A percentile compares a stretch with the other conserved stretches of the same genome.
These are phyloP conservation scores for Ecliptopera silaceata DNA, from an alignment of 2,888 invertebrate genomes.

Conservation along the genomic window DNA sequence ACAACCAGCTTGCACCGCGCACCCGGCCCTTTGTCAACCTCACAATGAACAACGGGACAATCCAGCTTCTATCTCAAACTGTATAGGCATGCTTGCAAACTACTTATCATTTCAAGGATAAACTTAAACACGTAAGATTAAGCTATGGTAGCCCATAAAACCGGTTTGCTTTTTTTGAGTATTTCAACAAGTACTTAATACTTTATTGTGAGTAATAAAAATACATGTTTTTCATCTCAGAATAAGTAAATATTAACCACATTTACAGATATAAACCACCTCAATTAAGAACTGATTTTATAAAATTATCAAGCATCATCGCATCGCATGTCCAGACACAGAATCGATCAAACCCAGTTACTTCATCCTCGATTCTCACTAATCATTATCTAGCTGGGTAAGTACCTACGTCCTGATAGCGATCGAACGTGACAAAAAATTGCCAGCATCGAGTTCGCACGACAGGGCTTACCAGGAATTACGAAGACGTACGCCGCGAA, in stretches of 20 bases:
- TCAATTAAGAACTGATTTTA: slow-evolving; percentile 13
- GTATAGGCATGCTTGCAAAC: not conserved
- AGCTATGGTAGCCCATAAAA: not conserved
- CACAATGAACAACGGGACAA: slow-evolving; percentile 60
- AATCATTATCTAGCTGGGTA: slow-evolving; percentile 43
- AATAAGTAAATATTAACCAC: slow-evolving; percentile 7
- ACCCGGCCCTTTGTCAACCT: slow-evolving; percentile 67
- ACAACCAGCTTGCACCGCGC: slow-evolving; percentile 13
- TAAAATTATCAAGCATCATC: slow-evolving; percentile 14
- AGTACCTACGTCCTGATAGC: slow-evolving; percentile 38
- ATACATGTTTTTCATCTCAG: not conserved
- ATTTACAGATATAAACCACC: slow-evolving; percentile 8
- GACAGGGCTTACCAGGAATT: slow-evolving; percentile 45
- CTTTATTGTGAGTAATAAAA: not conserved
- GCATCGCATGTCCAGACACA: slow-evolving; percentile 18
- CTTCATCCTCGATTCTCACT: slow-evolving; percentile 37
- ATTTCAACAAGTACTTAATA: not conserved
- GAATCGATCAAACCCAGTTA: slow-evolving; percentile 36
- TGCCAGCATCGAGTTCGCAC: slow-evolving; percentile 46
- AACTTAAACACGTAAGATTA: not conserved
- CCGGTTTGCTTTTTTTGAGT: too few species aligned
- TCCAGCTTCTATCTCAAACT: slow-evolving; percentile 12
- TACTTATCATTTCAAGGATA: not conserved
- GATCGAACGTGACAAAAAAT: slow-evolving; percentile 53
- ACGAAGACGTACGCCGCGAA: slow-evolving; percentile 49